These are phyloP conservation scores for Stenoptilia bipunctidactyla DNA, from an alignment of 2,888 invertebrate species.

Conservation along the genomic window DNA sequence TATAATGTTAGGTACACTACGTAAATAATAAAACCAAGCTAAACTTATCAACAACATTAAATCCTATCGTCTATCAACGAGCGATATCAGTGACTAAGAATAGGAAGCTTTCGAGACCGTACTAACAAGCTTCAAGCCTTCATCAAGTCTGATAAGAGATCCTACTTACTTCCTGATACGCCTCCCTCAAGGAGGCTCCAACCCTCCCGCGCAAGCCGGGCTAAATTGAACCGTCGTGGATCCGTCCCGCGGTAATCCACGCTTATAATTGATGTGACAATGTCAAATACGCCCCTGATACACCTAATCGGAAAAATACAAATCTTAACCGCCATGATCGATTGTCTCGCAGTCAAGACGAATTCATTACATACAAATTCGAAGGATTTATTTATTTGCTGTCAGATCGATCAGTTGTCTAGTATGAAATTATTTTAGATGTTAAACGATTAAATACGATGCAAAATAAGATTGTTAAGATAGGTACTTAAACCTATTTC, in stretches of 20 bases:
- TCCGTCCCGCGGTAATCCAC: constrained; percentile 62
- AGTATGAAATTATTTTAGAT: too few species aligned
- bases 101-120: neutral
- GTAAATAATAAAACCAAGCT: too few species aligned
- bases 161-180: constrained; percentile 46
- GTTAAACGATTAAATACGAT: too few species aligned
- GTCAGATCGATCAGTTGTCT: too few species aligned
- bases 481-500: too few species aligned
- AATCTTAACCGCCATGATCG: constrained; percentile 59
- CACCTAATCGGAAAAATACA: constrained; percentile 67
- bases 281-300: constrained; percentile 58
- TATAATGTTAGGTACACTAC: too few species aligned
- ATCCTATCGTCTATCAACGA: too few species aligned
- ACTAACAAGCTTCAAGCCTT: constrained; percentile 19
- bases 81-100: too few species aligned
- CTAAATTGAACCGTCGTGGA: constrained; percentile 65
- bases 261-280: constrained; percentile 69
- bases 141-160: constrained; percentile 43
- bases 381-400: too few species aligned
- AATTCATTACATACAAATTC: too few species aligned
- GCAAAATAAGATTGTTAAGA: too few species aligned
- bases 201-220: constrained; percentile 21
- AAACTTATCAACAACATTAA: too few species aligned
- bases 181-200: constrained; percentile 24
- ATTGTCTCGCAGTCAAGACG: constrained; percentile 28